Evolutionary conservation across 2,113 vertebrate genomes (phyloP), one percentile per base, ranked within the genome.

Genomic region (Sapajus apella): DNA sequence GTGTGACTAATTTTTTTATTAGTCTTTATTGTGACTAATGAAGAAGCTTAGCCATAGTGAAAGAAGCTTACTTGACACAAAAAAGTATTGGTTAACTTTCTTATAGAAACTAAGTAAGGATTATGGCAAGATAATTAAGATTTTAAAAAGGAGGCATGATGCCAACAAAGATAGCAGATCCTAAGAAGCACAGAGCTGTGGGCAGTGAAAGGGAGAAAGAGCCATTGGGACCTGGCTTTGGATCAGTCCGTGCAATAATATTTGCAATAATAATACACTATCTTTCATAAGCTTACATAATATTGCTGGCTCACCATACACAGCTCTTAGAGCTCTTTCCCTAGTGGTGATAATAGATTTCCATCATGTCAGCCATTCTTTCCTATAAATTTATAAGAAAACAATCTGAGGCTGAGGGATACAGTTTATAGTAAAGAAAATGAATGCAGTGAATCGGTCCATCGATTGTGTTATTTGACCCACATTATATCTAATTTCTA

Each of bases 111-210:
- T 35, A 80, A 52, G 55, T 10, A 79, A 94, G 47, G 32, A 50
- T 96, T 97, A 93, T 66, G n/a, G 56, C 45, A 86, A 90, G 61
- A 58, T 56, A 82, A 87, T 92, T 76, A 25, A 92, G 50, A 83
- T 87, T 90, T 97, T 87, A 55, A 12, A 47, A 76, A 85, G 27
- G 20, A 50, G 21, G 18, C 37, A 75, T 5, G 37, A 77, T 85
- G 55, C 55, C 66, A 66, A 81, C 1, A 37, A 64, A 83, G 73
- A 91, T 5, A 88, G 79, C 25, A 91, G 68, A 80, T 17, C 30
- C 14, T 87, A n/a, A 43, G 27, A 75, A 32, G 35, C 5, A 23
- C 0, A 4, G 32, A 5, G 23, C 23, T 80, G 30, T 72, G 72
- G 27, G 11, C 20, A 21, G 21, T 16, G 18, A 96, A 11, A 9